Evolutionary conservation across 2,888 invertebrate species (phyloP), one percentile per base, ranked within the genome.

Genomic region (Aphrophora alni): DNA sequence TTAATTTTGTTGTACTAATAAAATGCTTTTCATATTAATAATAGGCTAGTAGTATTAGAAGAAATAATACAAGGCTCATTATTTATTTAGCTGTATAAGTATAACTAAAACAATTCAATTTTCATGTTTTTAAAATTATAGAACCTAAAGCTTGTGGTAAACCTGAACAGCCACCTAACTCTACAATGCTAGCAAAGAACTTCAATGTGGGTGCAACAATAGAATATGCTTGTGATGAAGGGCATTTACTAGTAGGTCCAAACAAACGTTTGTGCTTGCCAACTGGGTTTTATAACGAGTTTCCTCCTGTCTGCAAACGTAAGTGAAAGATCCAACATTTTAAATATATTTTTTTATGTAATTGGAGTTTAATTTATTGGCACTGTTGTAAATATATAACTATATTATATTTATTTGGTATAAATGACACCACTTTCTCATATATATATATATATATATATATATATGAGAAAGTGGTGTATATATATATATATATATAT

Each of bases 221-320:
- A 74, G 94, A 96, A 86, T 97, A 97, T 89, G 90, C 92, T 38
- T 97, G 97, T 86, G 95, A 95, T 86, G 92, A 93, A 17, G 97
- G 97, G 0, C 96, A 97, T 87, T 90, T 97, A 72, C 90, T 97
- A 2, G 95, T 97, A 38, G 97, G 97, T 0, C 97, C 97, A 0
- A 91, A 94, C 0, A 92, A 93, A 7, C 90, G 97, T 85, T 95
- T 95, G 25, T 97, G 97, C 84, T 91, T 97, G 70, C 95, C 97
- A 83, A 97, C 96, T 5, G 97, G 97, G 70, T 97, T 97, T 89
- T 97, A 96, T 87, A 96, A 96, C 85, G 97, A 97, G 87, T 97
- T 97, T 87, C 96, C 97, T 38, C 97, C 97, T 0, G 96, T 97
- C 70, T 97, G 97, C 88, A 95, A 96, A 92, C 93, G 97, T 97